Percentiles rank a stretch among this genome's conserved stretches.
Evolutionary conservation across 2,888 invertebrate genomes (phyloP).

Genomic region (Hydrotaea cyrtoneurina): DNA sequence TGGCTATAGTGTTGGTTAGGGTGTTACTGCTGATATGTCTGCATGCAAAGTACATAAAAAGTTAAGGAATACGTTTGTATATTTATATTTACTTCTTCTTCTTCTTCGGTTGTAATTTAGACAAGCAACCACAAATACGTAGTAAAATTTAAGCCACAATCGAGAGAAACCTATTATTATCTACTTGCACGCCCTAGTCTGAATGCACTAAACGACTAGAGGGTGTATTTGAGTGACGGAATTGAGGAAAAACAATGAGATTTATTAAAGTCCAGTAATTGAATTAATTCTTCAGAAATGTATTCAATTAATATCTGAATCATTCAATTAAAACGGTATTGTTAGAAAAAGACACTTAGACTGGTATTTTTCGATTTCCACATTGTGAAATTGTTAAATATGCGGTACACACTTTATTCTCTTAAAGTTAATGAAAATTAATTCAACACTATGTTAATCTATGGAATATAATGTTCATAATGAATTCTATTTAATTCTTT

Average conservation of each 20-base stretch:
- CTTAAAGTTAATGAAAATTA: too few relatives aligned
- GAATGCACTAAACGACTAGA: too few relatives aligned
- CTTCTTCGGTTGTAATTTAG: neutral
- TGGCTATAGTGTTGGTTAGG: conserved; percentile 12
- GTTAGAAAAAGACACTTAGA: too few relatives aligned
- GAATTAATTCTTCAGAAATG: neutral
- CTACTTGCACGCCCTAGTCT: too few relatives aligned
- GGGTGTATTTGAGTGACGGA: too few relatives aligned
- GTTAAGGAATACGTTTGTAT: neutral
- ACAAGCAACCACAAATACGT: neutral
- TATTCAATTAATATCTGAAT: neutral
- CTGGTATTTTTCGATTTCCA: too few relatives aligned
- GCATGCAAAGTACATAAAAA: neutral
- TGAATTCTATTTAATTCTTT: too few relatives aligned
- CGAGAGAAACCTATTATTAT: neutral
- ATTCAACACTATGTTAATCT: too few relatives aligned
- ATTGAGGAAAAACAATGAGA: too few relatives aligned
- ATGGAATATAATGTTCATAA: too few relatives aligned
- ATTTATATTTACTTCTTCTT: conserved; percentile 28
- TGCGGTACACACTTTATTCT: too few relatives aligned
- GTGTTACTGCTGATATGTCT: neutral
- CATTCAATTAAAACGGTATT: neutral
- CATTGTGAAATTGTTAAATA: too few relatives aligned
- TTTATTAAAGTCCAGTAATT: neutral
- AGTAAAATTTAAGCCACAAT: neutral